Conservation (phyloP, 2,797 vertebrate species). For the Enteromius fasciolatus region DNA sequence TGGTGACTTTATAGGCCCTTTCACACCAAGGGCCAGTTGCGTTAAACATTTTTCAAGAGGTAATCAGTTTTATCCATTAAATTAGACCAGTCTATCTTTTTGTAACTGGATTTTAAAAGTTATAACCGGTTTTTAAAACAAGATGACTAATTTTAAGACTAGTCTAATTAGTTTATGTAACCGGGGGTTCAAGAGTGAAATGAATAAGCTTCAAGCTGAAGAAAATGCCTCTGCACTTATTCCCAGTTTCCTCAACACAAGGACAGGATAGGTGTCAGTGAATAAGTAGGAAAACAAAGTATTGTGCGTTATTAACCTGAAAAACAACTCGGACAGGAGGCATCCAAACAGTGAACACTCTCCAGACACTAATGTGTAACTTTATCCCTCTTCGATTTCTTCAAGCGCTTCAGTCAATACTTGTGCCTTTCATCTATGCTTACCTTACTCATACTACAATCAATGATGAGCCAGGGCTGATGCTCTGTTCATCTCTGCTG, state of each 20-base stretch:
- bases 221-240: background rate
- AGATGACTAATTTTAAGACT: background rate
- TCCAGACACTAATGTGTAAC: conserved; percentile 6
- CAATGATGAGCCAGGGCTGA: background rate
- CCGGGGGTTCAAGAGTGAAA: background rate
- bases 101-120: background rate
- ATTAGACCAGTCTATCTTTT: background rate
- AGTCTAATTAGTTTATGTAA: background rate
- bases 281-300: background rate
- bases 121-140: background rate
- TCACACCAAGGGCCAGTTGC: background rate
- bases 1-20: no score
- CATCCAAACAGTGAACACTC: background rate
- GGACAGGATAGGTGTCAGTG: background rate
- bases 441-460: background rate
- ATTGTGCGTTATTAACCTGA: background rate
- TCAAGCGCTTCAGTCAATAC: background rate
- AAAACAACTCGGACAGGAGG: background rate
- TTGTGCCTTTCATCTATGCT: background rate
- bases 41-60: no score
- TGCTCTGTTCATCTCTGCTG: background rate
- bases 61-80: background rate
- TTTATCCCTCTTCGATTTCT: conserved; percentile 18
- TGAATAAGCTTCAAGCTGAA: background rate
- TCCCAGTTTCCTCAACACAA: no score